These are phyloP conservation scores for Apeltes quadracus DNA, from an alignment of 2,113 vertebrate genomes.

Conservation along the genomic window DNA sequence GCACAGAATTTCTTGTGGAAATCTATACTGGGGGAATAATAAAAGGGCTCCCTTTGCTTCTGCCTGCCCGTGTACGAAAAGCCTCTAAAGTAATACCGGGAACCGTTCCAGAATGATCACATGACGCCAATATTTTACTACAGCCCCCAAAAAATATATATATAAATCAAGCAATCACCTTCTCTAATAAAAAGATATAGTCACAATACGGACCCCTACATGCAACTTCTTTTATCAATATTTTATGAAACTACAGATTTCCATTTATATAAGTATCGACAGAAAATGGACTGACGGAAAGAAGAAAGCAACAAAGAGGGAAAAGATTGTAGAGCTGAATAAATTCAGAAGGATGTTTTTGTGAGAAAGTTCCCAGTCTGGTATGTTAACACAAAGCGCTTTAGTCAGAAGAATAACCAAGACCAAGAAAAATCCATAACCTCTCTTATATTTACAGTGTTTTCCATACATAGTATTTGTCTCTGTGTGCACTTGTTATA, in stretches of 20 bases:
- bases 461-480: conserved; percentile 41
- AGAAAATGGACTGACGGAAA: conserved; percentile 33
- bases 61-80: conserved; percentile 41
- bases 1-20: conserved; percentile 46
- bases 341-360: conserved; percentile 36
- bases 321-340: conserved; percentile 12
- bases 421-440: conserved; percentile 57
- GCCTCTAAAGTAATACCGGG: conserved; percentile 54
- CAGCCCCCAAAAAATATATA: conserved; percentile 53
- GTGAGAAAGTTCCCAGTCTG: conserved; percentile 32
- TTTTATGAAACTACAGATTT: not conserved
- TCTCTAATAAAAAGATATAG: conserved; percentile 20
- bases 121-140: conserved; percentile 54
- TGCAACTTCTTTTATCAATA: conserved; percentile 1
- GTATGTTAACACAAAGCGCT: conserved; percentile 62
- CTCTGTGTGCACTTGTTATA: conserved; percentile 36
- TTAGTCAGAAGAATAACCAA: conserved; percentile 55
- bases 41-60: conserved; percentile 61
- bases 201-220: not conserved
- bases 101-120: conserved; percentile 60
- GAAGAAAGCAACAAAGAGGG: no score
- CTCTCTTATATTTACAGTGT: conserved; percentile 64
- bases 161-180: conserved; percentile 56
- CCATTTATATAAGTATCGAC: conserved; percentile 33
- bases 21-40: conserved; percentile 62